Base-by-base conservation (phyloP, 2,113 vertebrate species). In the Osmerus mordax region DNA sequence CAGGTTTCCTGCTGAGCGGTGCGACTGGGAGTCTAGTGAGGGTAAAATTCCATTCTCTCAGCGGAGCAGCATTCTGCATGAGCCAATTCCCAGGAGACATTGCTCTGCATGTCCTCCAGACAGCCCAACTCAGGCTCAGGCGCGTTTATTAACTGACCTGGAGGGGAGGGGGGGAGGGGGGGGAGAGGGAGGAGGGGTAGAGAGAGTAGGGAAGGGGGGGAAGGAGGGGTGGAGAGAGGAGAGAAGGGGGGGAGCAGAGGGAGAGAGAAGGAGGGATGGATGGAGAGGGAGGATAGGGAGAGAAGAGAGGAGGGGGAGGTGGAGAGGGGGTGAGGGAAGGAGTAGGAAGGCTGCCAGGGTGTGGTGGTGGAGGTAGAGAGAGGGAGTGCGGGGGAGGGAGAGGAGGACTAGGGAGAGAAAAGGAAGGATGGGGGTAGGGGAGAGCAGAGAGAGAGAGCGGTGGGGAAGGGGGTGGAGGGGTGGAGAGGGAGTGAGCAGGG, bases 41-140 rank as follows among this genome's bases (percentile, higher is more conserved):
- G 92, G 93, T 95, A 95, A 94, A 96, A 95, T 96, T 96, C 94
- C 92, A 94, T 92, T 94, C 93, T 94, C 94, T 94, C 93, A 86
- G 92, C 83, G 77, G 93, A 92, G 91, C 88, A 92, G 91, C 91
- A 92, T 94, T 95, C 95, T 95, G 94, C 94, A 95, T 95, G 94
- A 95, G 93, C 91, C 84, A 89, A 84, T 91, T 96, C 95, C 92
- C 93, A 89, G 90, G 94, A 93, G 95, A 95, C 92, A 93, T 92
- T 91, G 87, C 89, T 91, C 89, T 90, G 90, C 90, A 92, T 91
- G 90, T 93, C 90, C 92, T 92, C 90, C 89, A 88, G 91, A 91
- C 92, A 93, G 92, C 90, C 92, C 83, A 90, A 89, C 88, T 84
- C 88, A 81, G 85, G 87, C 87, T 87, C 90, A 90, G 89, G 84